These are phyloP conservation scores for Trachelus tabidus DNA, from an alignment of 2,888 invertebrate genomes.

Conservation along the genomic window DNA sequence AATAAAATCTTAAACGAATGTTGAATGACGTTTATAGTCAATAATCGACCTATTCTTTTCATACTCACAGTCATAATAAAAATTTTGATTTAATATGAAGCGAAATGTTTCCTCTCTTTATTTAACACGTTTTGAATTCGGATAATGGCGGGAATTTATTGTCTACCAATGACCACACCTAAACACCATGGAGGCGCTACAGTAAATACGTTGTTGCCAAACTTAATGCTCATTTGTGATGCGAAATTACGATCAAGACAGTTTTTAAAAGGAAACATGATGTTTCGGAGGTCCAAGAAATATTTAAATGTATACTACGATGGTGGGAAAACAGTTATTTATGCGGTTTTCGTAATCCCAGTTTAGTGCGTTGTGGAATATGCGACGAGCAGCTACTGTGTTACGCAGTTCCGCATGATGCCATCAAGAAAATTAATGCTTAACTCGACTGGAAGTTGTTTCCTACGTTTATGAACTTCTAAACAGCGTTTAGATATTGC, in stretches of 20 bases:
- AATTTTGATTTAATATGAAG: background rate
- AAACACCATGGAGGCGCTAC: conserved; percentile 29
- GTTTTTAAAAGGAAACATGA: conserved; percentile 47
- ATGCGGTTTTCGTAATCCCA: conserved; percentile 38
- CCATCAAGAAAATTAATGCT: conserved; percentile 45
- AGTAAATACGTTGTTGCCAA: conserved; percentile 59
- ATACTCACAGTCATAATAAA: background rate
- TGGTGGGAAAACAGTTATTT: conserved; percentile 43
- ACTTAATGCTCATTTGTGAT: conserved; percentile 49
- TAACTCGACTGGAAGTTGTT: conserved; percentile 24
- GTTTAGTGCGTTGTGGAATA: conserved; percentile 64
- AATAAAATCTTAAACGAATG: background rate
- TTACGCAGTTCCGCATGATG: conserved; percentile 64
- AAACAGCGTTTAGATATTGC: background rate
- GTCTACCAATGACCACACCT: background rate
- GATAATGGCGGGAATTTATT: background rate
- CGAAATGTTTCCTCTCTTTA: background rate
- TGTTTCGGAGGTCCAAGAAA: conserved; percentile 30
- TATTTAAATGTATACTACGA: conserved; percentile 39
- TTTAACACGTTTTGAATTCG: background rate
- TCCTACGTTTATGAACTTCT: background rate
- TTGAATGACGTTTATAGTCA: background rate
- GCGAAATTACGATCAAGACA: conserved; percentile 35
- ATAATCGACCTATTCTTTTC: background rate
- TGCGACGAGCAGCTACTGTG: conserved; percentile 63